Evolutionary conservation across 2,888 invertebrate genomes (phyloP).

Genomic region (Rhagophthalmus giganteus): DNA sequence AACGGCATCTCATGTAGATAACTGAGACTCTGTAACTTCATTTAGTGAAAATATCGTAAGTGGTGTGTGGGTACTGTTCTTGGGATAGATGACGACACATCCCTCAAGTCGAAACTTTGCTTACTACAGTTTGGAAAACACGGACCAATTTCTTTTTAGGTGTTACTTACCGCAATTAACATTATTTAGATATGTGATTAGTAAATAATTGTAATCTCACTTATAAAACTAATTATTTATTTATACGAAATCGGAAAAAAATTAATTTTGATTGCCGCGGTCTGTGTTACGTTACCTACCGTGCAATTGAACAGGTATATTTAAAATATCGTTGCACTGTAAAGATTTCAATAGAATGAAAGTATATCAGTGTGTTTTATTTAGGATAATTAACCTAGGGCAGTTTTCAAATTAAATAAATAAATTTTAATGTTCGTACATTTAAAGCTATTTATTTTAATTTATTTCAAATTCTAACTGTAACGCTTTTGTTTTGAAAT

Average conservation of each 20-base stretch:
- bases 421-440: conserved; percentile 34
- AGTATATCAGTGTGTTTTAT: conserved; percentile 45
- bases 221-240: conserved; percentile 41
- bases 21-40: conserved; percentile 36
- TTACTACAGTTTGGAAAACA: conserved; percentile 20
- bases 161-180: conserved; percentile 7
- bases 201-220: conserved; percentile 23
- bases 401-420: conserved; percentile 33
- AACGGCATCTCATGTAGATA: conserved; percentile 38
- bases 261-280: conserved; percentile 37
- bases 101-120: conserved; percentile 9
- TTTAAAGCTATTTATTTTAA: conserved; percentile 33
- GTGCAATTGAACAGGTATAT: conserved; percentile 27
- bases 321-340: conserved; percentile 50
- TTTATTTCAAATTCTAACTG: conserved; percentile 33
- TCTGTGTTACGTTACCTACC: conserved; percentile 33
- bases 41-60: conserved; percentile 34
- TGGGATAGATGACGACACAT: conserved; percentile 22
- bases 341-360: conserved; percentile 42
- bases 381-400: conserved; percentile 37
- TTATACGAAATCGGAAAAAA: conserved; percentile 38
- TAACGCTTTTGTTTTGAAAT: too few species aligned
- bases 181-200: conserved; percentile 18
- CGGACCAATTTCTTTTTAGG: conserved; percentile 26
- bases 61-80: conserved; percentile 32